Conservation (phyloP, 23 tunicate species). For the Trididemnum clinides region DNA sequence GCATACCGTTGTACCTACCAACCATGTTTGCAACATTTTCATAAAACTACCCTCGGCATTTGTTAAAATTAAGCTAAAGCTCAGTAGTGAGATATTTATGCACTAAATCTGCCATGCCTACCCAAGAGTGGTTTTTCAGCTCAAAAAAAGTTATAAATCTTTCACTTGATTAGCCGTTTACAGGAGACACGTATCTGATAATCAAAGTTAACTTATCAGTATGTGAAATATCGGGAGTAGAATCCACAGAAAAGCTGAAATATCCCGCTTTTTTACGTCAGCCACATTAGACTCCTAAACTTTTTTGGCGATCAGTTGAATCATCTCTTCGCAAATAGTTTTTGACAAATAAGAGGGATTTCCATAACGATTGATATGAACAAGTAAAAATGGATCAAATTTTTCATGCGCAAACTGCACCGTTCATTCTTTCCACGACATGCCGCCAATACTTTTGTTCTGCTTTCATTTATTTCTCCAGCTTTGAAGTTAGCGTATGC, state of each 20-base stretch:
- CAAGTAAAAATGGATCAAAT: conserved; percentile 45
- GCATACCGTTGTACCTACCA: conserved; percentile 33
- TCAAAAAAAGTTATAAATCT: conserved; percentile 27
- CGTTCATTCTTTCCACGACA: conserved; percentile 38
- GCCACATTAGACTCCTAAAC: neutral
- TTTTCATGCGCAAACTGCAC: conserved; percentile 13
- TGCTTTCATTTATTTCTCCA: conserved; percentile 26
- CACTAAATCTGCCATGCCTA: conserved; percentile 8
- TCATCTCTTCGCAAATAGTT: conserved; percentile 30
- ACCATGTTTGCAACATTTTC: conserved; percentile 34
- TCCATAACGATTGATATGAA: conserved; percentile 36
- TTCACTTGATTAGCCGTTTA: neutral
- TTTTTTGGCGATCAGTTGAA: conserved; percentile 29
- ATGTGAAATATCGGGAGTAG: conserved; percentile 11
- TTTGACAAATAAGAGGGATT: conserved; percentile 35
- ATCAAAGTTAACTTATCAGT: conserved; percentile 19
- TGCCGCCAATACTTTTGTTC: conserved; percentile 46
- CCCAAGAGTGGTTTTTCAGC: conserved; percentile 27
- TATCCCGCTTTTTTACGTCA: conserved; percentile 28
- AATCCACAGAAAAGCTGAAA: conserved; percentile 37
- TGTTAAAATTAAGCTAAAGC: conserved; percentile 3
- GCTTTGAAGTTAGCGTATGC: conserved; percentile 36
- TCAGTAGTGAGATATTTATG: conserved; percentile 12
- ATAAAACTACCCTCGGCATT: conserved; percentile 30
- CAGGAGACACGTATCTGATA: conserved; percentile 33